Percentiles rank a stretch among this genome's conserved stretches.
Conservation (phyloP, 2,113 vertebrate species). For the Eleginops maclovinus region DNA sequence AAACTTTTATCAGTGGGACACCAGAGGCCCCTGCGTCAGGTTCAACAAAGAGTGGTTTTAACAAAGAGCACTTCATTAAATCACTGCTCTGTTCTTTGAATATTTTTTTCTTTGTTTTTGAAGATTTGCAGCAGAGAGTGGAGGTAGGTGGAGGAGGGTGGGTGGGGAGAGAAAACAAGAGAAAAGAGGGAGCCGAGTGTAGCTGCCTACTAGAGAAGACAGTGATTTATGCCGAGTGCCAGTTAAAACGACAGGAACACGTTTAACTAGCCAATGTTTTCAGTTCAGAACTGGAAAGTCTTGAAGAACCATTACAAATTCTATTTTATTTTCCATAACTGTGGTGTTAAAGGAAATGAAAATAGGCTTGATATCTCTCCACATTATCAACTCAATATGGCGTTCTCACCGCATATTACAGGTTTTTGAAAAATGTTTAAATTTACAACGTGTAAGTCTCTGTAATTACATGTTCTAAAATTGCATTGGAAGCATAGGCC, state of each 20-base stretch:
- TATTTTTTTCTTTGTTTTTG: slow-evolving; percentile 37
- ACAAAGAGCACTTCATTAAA: slow-evolving; percentile 53
- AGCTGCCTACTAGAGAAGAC: slow-evolving; percentile 11
- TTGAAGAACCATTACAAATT: slow-evolving; percentile 9
- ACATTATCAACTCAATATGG: slow-evolving; percentile 70
- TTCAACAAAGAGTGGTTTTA: slow-evolving; percentile 58
- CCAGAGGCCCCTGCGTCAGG: slow-evolving; percentile 47
- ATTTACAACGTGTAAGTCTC: slow-evolving; percentile 72
- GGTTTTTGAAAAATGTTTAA: slow-evolving; percentile 79
- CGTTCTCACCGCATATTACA: slow-evolving; percentile 70
- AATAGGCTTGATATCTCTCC: slow-evolving; percentile 54
- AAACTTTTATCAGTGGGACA: slow-evolving; percentile 73
- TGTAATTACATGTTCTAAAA: slow-evolving; percentile 82
- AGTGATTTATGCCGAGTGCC: slow-evolving; percentile 9
- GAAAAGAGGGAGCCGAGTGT: neutral
- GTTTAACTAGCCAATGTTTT: neutral
- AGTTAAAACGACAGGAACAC: slow-evolving; percentile 4
- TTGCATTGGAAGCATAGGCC: slow-evolving; percentile 70
- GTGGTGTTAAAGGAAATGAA: slow-evolving; percentile 31
- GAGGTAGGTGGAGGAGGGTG: slow-evolving; percentile 14
- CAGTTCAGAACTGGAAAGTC: neutral
- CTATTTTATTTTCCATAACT: slow-evolving; percentile 28
- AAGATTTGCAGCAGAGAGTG: slow-evolving; percentile 21
- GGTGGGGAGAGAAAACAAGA: neutral
- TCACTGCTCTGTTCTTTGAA: slow-evolving; percentile 39